These are phyloP conservation scores for Cyclura pinguis DNA, from an alignment of 2,797 vertebrate species.

Conservation along the genomic window DNA sequence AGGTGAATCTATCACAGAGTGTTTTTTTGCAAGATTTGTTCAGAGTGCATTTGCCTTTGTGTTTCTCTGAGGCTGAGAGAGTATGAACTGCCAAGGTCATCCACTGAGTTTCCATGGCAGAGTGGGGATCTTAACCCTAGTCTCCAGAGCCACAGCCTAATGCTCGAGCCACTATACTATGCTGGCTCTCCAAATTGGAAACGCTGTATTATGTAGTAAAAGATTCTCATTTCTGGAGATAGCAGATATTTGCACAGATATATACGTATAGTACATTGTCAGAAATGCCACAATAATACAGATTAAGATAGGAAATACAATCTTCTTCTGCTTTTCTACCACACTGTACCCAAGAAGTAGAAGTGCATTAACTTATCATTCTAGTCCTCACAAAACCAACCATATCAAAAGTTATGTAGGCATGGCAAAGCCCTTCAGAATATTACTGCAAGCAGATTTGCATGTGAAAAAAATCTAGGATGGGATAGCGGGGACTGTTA, in stretches of 20 bases:
- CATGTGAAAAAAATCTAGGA: background rate
- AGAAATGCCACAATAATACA: background rate
- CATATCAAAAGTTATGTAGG: background rate
- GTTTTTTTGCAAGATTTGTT: no score
- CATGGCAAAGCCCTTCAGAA: background rate
- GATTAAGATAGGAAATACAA: background rate
- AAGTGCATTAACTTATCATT: background rate
- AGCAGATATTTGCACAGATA: no score
- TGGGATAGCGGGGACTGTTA: background rate
- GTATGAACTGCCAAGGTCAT: no score
- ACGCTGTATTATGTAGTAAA: background rate
- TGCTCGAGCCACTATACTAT: no score
- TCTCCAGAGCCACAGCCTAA: no score
- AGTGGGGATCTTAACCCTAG: no score
- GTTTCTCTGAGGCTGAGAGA: no score
- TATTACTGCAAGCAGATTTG: background rate
- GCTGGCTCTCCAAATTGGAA: background rate
- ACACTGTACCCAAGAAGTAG: background rate
- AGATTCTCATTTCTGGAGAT: background rate
- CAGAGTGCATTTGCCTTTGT: no score
- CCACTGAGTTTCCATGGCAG: no score
- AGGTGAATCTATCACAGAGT: no score
- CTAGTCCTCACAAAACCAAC: background rate
- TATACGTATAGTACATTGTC: background rate
- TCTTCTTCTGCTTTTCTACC: background rate